Base-by-base conservation (phyloP, 2,797 vertebrate genomes). In the Myoxocephalus aenaeus region DNA sequence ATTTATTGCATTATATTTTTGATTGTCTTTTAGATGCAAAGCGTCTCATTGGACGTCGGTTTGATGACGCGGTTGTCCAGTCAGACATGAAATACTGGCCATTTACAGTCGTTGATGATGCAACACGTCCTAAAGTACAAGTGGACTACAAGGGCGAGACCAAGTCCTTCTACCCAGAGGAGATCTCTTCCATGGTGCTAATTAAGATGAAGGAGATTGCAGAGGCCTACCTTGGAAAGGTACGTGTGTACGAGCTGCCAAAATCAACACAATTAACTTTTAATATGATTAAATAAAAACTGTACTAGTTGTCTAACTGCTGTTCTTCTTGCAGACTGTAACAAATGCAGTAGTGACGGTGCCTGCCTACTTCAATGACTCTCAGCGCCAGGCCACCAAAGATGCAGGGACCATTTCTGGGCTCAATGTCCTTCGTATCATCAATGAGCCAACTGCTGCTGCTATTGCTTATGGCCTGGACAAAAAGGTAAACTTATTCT, bases 301-400 rank as follows among this genome's bases (percentile, higher is more conserved):
- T 61, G 1, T 10, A 40, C 1, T 61, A 62, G 22, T 68, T 69
- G 11, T 59, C 11, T 32, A 53, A 13, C 0, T 51, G 44, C 17
- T 54, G 17, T 3, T 2, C 6, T 63, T 62, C 59, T 75, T 67
- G 14, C 85, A 96, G 94, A 65, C 89, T 4, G 64, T 96, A 25
- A 86, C 88, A 12, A 94, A 90, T 40, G 95, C 94, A 12, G 95
- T 96, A 0, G 76, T 96, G 71, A 96, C 94, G 0, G 95, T 96
- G 53, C 95, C 95, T 17, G 95, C 95, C 29, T 98, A 98, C 81
- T 99, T 99, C 79, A 99, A 98, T 0, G 97, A 98, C 74, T 98
- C 97, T 53, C 98, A 99, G 90, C 96, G 96, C 13, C 98, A 99
- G 89, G 97, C 98, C 1, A 99, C 98, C 4, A 96, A 96, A 89